phyloP scores from a whole-genome alignment of 2,797 vertebrate species.

The Labeo calbasu region DNA sequence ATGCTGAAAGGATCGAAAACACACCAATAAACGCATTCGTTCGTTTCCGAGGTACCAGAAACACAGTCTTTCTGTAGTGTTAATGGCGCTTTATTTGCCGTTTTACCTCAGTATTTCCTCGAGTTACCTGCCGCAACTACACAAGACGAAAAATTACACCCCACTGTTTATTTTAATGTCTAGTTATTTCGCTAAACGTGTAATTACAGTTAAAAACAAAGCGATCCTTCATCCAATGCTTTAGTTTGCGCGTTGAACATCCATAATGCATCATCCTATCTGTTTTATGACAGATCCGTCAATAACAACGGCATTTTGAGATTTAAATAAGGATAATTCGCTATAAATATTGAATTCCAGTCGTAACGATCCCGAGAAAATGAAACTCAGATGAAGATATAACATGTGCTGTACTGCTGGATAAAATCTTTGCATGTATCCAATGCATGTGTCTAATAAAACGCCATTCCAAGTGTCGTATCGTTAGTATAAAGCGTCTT shows the following conservation, averaged over 20 bases:
- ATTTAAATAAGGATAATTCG: background rate
- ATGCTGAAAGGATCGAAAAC: no score
- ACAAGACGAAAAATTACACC: background rate
- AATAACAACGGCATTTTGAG: background rate
- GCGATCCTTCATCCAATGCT: background rate
- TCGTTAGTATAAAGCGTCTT: background rate
- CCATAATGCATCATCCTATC: no score
- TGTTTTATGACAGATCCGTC: background rate
- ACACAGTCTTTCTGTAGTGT: no score
- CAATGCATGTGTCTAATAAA: background rate
- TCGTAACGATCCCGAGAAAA: background rate
- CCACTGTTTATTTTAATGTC: accelerated
- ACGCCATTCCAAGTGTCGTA: background rate
- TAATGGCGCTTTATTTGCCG: background rate
- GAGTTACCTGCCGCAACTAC: background rate
- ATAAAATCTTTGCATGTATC: background rate
- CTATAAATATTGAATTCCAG: background rate
- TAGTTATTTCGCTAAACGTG: background rate
- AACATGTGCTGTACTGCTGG: background rate
- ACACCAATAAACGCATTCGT: no score
- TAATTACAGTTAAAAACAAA: background rate
- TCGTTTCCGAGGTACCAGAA: no score
- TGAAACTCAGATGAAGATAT: no score
- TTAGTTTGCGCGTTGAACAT: background rate
- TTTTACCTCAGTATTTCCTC: background rate